These are phyloP conservation scores for Turritopsis rubra DNA, from an alignment of 30 jellyfish, hydroid and myxozoan species.

Conservation along the genomic window DNA sequence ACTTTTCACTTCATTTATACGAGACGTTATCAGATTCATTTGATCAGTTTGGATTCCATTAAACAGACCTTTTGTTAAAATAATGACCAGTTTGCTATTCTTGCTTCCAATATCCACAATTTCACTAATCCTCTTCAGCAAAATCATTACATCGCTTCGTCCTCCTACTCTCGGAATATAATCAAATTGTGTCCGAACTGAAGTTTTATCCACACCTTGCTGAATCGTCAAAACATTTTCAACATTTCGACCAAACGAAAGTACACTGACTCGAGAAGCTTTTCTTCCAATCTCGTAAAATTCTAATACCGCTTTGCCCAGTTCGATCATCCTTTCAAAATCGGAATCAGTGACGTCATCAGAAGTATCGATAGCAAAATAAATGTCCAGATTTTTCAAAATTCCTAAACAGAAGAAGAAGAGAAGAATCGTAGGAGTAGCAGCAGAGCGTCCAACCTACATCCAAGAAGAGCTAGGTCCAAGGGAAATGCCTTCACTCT, in stretches of 20 bases:
- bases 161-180: not conserved
- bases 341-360: not conserved
- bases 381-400: conserved; percentile 31
- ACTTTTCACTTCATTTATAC: not conserved
- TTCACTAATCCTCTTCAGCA: not conserved
- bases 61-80: not conserved
- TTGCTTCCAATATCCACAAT: not conserved
- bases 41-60: not conserved
- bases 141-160: not conserved
- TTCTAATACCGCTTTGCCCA: conserved; percentile 23
- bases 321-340: conserved; percentile 40
- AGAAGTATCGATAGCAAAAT: conserved; percentile 45
- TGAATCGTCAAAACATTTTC: not conserved
- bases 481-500: too few relatives aligned
- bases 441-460: too few relatives aligned
- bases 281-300: not conserved
- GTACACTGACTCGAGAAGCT: not conserved
- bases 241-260: not conserved
- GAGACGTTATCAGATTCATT: not conserved
- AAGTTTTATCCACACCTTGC: not conserved
- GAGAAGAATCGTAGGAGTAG: too few relatives aligned
- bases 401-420: conserved; percentile 4
- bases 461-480: not conserved
- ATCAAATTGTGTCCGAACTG: not conserved
- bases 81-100: not conserved